phyloP scores from a whole-genome alignment of 1,140 invertebrate species.

The Notospermus geniculatus region DNA sequence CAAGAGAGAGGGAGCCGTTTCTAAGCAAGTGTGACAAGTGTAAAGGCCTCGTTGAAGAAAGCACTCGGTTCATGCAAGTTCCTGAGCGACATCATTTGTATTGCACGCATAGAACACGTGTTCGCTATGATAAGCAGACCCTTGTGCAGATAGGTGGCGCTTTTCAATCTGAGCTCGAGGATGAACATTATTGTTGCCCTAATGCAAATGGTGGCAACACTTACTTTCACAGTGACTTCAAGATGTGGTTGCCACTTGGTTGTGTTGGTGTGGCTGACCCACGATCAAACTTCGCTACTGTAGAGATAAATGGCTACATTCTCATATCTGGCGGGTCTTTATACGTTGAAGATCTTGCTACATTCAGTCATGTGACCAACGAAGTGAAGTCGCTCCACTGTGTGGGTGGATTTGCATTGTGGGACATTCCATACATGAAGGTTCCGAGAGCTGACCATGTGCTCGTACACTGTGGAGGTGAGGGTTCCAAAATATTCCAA shows the following conservation, averaged over 20 bases:
- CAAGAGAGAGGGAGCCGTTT: slow-evolving; percentile 24
- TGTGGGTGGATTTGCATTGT: slow-evolving; percentile 24
- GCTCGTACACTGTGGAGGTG: slow-evolving; percentile 25
- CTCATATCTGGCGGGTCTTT: slow-evolving; percentile 28
- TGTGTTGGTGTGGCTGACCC: slow-evolving; percentile 10
- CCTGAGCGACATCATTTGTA: slow-evolving; percentile 21
- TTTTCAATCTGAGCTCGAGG: slow-evolving; percentile 13
- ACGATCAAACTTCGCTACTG: slow-evolving; percentile 22
- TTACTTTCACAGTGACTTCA: slow-evolving; percentile 28
- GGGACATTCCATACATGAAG: slow-evolving; percentile 25
- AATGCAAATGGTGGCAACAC: slow-evolving; percentile 25
- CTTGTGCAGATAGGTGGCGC: slow-evolving; percentile 32
- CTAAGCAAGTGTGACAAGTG: slow-evolving; percentile 23
- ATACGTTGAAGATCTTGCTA: slow-evolving; percentile 13
- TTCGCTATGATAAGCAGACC: slow-evolving; percentile 24
- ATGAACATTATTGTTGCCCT: slow-evolving; percentile 16
- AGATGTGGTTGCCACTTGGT: slow-evolving; percentile 30
- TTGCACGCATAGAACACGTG: slow-evolving; percentile 25
- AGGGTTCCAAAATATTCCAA: neutral
- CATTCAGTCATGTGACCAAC: slow-evolving; percentile 15
- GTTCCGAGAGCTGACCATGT: slow-evolving; percentile 26
- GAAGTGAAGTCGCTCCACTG: slow-evolving; percentile 25
- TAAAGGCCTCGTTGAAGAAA: slow-evolving; percentile 25
- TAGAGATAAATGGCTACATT: slow-evolving; percentile 26
- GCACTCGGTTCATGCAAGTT: slow-evolving; percentile 25